phyloP scores from a whole-genome alignment of 2,797 vertebrate species.

The Threskiornis aethiopicus region DNA sequence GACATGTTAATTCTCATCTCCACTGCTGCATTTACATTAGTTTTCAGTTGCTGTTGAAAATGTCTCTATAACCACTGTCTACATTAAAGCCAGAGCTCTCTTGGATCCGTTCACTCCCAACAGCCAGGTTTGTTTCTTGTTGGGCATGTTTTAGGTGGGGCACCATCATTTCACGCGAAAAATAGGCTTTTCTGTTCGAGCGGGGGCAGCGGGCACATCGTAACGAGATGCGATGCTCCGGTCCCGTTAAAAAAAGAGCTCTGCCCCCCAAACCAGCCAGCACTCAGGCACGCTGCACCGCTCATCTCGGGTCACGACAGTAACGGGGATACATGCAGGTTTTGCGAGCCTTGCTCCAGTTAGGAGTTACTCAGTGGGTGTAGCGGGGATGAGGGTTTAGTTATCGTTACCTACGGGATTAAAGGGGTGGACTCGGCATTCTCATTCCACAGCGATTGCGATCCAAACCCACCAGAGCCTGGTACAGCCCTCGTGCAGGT shows the following conservation, averaged over 20 bases:
- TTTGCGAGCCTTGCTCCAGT: conserved; percentile 44
- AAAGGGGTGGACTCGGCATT: conserved; percentile 13
- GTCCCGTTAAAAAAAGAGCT: background rate
- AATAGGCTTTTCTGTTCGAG: rapidly evolving
- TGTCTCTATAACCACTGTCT: rapidly evolving
- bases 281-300: background rate
- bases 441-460: background rate
- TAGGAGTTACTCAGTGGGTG: conserved; percentile 48
- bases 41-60: background rate
- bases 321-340: background rate
- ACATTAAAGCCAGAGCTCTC: background rate
- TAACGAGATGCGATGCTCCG: background rate
- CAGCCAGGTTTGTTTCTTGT: background rate
- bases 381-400: conserved; percentile 58
- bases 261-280: background rate
- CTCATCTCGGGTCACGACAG: rapidly evolving
- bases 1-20: rapidly evolving
- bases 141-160: background rate
- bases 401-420: conserved; percentile 1
- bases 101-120: background rate
- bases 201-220: background rate
- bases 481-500: conserved; percentile 6
- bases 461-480: conserved; percentile 45
- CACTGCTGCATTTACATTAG: background rate
- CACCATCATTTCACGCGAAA: background rate